Base-by-base conservation (phyloP, 1,140 invertebrate species). In the Solen grandis region DNA sequence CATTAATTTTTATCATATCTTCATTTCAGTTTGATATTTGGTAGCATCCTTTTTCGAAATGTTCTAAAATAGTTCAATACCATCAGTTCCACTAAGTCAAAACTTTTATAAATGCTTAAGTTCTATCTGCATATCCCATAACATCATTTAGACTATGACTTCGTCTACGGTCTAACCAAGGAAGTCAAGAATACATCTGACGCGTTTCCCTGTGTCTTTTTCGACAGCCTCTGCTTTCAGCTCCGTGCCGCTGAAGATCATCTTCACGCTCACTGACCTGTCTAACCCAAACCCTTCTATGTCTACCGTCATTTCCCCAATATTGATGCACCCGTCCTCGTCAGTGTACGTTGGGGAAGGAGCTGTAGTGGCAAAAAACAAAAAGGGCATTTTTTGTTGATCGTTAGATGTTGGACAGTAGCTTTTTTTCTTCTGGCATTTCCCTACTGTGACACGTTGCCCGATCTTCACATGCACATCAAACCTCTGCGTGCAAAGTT, bases 191-290 rank as follows among this genome's bases (percentile, higher is more conserved):
- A 33, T 57, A 5, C 29, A 22, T 16, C 54, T 65, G 8, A 29
- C 50, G 14, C 54, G 46, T 25, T 36, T 65, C 25, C 74, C 74
- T 22, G 69, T 79, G 19, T 60, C 29, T 22, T 29, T 25, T 16
- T 83, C 76, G 5, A 22, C 22, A 35, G 70, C 76, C 22, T 50
- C 13, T 0, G 73, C 54, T 19, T 60, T 14, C 19, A 75, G 55
- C 52, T 83, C 82, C 35, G 76, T 83, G 25, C 63, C 75, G 38
- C 76, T 41, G 35, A 79, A 79, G 27, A 25, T 46, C 50, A 79
- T 75, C 3, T 35, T 54, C 4, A 75, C 63, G 0, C 13, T 50
- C 0, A 74, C 35, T 2, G 65, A 52, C 13, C 70, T 29, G 38
- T 74, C 38, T 31, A n/a, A 33, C 4, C 41, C 76, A 14, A 62